These are phyloP conservation scores for Adrianichthys oophorus DNA, from an alignment of 2,797 vertebrate genomes.

Conservation along the genomic window DNA sequence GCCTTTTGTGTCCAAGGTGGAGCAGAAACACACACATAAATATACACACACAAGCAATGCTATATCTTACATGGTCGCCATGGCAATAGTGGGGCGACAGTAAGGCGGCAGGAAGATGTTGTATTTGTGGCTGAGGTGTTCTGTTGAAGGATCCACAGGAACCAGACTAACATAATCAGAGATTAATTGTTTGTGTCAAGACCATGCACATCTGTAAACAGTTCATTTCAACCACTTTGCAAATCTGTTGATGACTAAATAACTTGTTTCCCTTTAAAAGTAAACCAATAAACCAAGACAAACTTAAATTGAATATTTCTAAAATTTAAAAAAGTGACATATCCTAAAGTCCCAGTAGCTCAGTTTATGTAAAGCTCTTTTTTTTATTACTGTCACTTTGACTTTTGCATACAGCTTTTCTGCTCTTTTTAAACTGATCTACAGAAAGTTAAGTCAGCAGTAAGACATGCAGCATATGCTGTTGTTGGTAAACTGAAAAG, in stretches of 20 bases:
- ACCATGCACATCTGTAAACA: no score
- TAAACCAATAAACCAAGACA: no score
- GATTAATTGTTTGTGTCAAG: constrained; percentile 26
- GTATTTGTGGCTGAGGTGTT: constrained; percentile 27
- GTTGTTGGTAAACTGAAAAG: neutral
- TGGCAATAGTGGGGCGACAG: constrained; percentile 93
- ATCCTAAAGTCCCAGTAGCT: no score
- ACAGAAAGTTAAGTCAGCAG: neutral
- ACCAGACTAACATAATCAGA: constrained; percentile 34
- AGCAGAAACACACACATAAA: constrained; percentile 46
- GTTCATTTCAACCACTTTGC: no score
- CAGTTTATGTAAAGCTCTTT: no score
- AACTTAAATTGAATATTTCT: neutral
- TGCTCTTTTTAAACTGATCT: neutral
- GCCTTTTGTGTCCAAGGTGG: constrained; percentile 85
- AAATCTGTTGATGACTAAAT: no score
- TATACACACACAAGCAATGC: constrained; percentile 72
- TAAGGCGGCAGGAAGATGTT: constrained; percentile 84
- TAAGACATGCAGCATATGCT: no score
- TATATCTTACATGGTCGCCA: constrained; percentile 97
- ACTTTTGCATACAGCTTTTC: no score
- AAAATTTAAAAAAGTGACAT: no score
- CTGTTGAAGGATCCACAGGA: constrained; percentile 36
- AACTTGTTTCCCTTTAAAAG: no score
- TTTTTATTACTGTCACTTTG: no score